Conservation (phyloP, 1,140 invertebrate species). For the Ganaspis sp. region DNA sequence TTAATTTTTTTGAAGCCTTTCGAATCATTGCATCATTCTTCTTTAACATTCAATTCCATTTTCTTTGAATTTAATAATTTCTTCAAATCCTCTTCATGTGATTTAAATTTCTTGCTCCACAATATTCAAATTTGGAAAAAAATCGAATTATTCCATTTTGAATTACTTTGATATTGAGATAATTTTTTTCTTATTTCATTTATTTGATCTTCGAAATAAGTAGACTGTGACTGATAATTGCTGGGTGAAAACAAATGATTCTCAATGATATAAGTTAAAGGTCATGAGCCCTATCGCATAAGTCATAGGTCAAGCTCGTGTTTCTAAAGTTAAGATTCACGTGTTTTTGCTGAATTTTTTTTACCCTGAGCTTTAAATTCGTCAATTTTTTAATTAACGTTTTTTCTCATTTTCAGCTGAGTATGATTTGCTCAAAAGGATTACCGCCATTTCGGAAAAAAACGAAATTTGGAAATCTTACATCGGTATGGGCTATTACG, state of each 20-base stretch:
- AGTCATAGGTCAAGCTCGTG: slow-evolving; percentile 58
- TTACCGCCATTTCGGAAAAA: slow-evolving; percentile 87
- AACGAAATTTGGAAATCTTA: slow-evolving; percentile 97
- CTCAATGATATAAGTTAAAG: slow-evolving; percentile 22
- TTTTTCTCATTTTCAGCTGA: slow-evolving; percentile 83
- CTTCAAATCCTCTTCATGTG: no score
- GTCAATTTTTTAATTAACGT: slow-evolving; percentile 2
- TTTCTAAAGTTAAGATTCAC: slow-evolving; percentile 52
- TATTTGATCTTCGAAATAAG: slow-evolving; percentile 27
- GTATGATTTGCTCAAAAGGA: slow-evolving; percentile 89
- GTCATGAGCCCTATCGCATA: slow-evolving; percentile 11
- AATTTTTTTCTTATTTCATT: no score
- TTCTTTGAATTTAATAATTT: no score
- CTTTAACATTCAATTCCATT: no score
- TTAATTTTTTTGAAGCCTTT: no score
- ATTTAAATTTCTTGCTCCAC: no score
- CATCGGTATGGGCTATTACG: slow-evolving; percentile 99
- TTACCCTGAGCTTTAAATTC: neutral
- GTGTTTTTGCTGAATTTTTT: slow-evolving; percentile 48
- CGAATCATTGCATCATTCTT: no score
- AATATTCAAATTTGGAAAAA: no score
- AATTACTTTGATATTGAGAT: no score
- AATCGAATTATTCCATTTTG: no score
- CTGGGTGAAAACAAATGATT: slow-evolving; percentile 28
- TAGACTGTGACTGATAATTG: slow-evolving; percentile 41